Percentiles rank a stretch among this genome's conserved stretches.
Evolutionary conservation across 2,888 invertebrate genomes (phyloP).

Genomic region (Cyrtodaria siliqua): DNA sequence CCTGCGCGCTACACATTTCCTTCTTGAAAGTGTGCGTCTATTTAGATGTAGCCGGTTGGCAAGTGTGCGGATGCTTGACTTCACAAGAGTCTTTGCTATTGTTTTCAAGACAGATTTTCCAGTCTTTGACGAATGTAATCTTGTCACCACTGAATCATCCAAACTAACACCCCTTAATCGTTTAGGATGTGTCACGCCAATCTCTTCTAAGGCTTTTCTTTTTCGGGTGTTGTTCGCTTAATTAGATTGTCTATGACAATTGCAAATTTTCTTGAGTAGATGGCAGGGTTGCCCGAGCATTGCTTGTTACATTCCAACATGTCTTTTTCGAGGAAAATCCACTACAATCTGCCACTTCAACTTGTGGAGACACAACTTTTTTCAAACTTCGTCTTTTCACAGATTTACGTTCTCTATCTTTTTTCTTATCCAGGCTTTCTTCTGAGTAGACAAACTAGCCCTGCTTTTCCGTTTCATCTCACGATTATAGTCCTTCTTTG

Average conservation of each 20-base stretch:
- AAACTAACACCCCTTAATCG: background rate
- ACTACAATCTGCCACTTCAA: background rate
- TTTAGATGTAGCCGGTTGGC: background rate
- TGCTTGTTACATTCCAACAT: background rate
- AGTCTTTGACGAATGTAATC: background rate
- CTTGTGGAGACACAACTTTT: background rate
- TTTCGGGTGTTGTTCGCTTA: background rate
- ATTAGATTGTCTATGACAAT: background rate
- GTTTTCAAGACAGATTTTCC: background rate
- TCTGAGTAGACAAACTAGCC: background rate
- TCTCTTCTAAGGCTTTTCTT: background rate
- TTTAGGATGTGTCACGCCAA: background rate
- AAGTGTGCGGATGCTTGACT: background rate
- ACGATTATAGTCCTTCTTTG: background rate
- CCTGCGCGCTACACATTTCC: background rate
- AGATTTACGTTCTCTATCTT: background rate
- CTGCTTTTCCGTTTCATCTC: background rate
- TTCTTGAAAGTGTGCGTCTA: background rate
- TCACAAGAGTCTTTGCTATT: background rate
- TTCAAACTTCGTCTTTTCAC: background rate
- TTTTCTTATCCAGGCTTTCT: conserved; percentile 2
- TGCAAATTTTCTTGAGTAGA: background rate
- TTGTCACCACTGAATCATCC: background rate
- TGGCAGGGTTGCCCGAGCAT: background rate
- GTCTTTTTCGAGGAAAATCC: background rate